A percentile compares a stretch with the other conserved stretches of the same genome.
phyloP scores from a whole-genome alignment of 2,797 vertebrate genomes.

The Lagocephalus sceleratus region DNA sequence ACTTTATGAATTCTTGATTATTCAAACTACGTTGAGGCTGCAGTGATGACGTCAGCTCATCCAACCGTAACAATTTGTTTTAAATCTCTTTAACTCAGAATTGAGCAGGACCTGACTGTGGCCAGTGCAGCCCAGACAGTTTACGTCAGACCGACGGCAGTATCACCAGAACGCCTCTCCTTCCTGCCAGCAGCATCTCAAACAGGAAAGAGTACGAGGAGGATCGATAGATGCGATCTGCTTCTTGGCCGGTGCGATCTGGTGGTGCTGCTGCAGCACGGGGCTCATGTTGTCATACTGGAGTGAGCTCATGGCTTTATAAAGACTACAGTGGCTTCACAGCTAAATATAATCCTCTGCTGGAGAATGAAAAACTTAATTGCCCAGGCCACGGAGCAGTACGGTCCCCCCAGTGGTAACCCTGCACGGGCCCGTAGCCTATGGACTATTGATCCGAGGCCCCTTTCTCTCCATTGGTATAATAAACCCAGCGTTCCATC shows the following conservation, averaged over 20 bases:
- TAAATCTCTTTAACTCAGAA: constrained; percentile 64
- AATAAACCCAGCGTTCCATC: constrained; percentile 53
- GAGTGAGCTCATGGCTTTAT: constrained; percentile 82
- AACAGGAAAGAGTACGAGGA: constrained; percentile 70
- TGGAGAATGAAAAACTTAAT: constrained; percentile 76
- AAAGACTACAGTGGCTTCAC: constrained; percentile 75
- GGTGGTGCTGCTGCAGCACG: constrained; percentile 60
- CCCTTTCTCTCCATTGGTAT: constrained; percentile 57
- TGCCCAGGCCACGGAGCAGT: constrained; percentile 62
- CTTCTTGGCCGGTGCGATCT: constrained; percentile 70
- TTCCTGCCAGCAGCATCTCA: constrained; percentile 62
- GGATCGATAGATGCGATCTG: constrained; percentile 82
- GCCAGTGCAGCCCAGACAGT: constrained; percentile 65
- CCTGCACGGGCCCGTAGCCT: constrained; percentile 65
- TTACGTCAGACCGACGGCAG: constrained; percentile 71
- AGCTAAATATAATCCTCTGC: constrained; percentile 81
- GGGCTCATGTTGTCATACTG: constrained; percentile 76
- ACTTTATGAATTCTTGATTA: constrained; percentile 14
- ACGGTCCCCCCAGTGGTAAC: constrained; percentile 59
- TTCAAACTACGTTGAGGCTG: constrained; percentile 17
- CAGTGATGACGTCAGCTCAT: constrained; percentile 41
- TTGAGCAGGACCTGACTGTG: constrained; percentile 62
- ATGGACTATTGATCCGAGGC: constrained; percentile 70
- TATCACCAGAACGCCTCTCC: constrained; percentile 58
- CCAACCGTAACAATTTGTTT: constrained; percentile 44